A percentile compares a stretch with the other conserved stretches of the same genome.
phyloP scores from a whole-genome alignment of 2,113 vertebrate genomes.

The Cisticola juncidis region DNA sequence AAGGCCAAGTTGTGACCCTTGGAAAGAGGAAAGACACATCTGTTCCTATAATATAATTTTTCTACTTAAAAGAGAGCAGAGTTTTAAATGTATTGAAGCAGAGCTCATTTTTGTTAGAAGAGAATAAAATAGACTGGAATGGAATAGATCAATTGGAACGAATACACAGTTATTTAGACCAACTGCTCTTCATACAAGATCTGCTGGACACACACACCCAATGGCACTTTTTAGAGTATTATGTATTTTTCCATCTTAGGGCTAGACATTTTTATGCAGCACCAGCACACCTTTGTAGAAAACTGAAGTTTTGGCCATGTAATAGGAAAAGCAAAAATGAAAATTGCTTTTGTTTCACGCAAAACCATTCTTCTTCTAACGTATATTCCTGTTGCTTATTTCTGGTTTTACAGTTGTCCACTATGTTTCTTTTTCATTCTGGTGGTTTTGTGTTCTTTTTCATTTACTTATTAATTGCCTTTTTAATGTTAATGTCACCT shows the following conservation, averaged over 20 bases:
- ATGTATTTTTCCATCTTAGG: background rate
- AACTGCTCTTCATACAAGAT: background rate
- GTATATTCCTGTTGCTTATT: background rate
- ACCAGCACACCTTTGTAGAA: background rate
- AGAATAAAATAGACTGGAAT: background rate
- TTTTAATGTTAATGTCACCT: background rate
- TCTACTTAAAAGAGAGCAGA: background rate
- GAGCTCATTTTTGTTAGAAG: background rate
- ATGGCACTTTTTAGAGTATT: background rate
- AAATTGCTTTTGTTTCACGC: background rate
- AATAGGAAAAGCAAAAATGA: background rate
- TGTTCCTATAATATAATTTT: background rate
- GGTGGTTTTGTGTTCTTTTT: background rate
- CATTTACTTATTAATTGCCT: background rate
- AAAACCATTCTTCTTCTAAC: background rate
- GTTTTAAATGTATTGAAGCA: background rate
- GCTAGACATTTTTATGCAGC: background rate
- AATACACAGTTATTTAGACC: background rate
- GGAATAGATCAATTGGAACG: background rate
- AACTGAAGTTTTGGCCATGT: background rate
- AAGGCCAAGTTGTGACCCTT: background rate
- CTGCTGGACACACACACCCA: background rate
- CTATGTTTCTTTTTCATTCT: background rate
- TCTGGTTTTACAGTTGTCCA: background rate
- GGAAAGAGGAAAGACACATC: background rate